phyloP scores from a whole-genome alignment of 2,888 invertebrate species.

The Acrobasis consociella region DNA sequence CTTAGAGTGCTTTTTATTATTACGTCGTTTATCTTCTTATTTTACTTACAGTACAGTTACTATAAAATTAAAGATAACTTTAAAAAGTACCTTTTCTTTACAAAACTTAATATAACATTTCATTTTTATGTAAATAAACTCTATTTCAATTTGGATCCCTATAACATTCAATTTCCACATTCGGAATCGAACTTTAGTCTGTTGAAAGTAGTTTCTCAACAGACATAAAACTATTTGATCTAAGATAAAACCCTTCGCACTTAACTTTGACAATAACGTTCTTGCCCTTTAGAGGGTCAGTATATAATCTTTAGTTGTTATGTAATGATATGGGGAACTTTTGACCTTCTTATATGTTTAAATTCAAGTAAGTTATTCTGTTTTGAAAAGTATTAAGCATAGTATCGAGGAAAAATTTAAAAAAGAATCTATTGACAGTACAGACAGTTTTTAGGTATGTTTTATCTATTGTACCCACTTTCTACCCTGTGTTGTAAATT shows the following conservation, averaged over 20 bases:
- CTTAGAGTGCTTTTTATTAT: too few species aligned
- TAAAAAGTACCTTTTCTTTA: neutral
- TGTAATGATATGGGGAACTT: constrained; percentile 3
- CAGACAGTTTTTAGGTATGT: too few species aligned
- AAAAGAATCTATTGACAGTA: too few species aligned
- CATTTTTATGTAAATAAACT: constrained; percentile 6
- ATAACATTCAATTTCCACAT: constrained; percentile 12
- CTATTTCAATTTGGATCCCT: neutral
- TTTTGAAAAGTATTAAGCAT: too few species aligned
- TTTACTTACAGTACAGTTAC: too few species aligned
- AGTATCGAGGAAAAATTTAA: too few species aligned
- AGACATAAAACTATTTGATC: constrained; percentile 38
- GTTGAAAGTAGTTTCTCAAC: constrained; percentile 31
- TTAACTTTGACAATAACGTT: constrained; percentile 30
- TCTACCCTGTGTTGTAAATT: too few species aligned
- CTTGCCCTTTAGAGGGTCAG: constrained; percentile 24
- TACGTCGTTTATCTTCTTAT: too few species aligned
- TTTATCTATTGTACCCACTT: too few species aligned
- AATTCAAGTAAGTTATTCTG: neutral
- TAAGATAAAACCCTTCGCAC: constrained; percentile 32
- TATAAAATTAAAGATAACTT: too few species aligned
- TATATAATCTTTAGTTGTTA: constrained; percentile 4
- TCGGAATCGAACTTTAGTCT: constrained; percentile 34
- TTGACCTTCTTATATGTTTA: neutral
- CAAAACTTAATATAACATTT: neutral